phyloP scores from a whole-genome alignment of 2,888 invertebrate genomes.

The Lumbricus terrestris region DNA sequence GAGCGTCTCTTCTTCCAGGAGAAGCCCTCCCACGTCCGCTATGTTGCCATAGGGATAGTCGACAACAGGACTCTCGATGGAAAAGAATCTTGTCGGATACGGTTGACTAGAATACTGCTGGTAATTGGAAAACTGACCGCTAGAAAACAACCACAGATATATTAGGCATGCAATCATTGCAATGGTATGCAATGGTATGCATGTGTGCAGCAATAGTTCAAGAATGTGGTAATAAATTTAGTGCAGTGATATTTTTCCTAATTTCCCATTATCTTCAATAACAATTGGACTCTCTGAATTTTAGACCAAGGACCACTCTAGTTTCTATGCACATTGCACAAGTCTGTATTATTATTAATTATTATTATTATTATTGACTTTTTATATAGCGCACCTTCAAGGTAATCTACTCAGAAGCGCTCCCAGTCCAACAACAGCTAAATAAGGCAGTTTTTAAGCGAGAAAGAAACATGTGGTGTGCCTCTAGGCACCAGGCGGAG shows the following conservation, averaged over 20 bases:
- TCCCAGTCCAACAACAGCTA: no score
- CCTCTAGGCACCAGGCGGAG: no score
- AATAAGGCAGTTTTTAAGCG: no score
- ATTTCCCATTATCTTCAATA: neutral
- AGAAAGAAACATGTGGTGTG: no score
- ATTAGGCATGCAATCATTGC: neutral
- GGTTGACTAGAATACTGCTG: constrained; percentile 56
- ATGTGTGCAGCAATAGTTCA: neutral
- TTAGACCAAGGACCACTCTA: neutral
- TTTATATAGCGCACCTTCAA: no score
- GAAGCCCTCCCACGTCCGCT: constrained; percentile 66
- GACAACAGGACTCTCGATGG: constrained; percentile 68
- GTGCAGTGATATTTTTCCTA: neutral
- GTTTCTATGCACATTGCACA: neutral
- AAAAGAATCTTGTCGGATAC: constrained; percentile 72
- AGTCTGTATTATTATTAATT: neutral
- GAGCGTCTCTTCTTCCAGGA: constrained; percentile 71
- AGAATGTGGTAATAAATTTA: neutral
- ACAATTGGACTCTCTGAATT: neutral
- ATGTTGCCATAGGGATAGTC: constrained; percentile 80
- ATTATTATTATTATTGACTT: no score
- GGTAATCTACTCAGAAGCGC: no score
- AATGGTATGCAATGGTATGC: neutral
- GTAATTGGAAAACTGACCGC: constrained; percentile 11
- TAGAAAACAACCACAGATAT: neutral